A percentile compares a stretch with the other conserved stretches of the same genome.
These are phyloP conservation scores for Apodemus agrarius DNA, from an alignment of 2,797 vertebrate genomes.

Conservation along the genomic window DNA sequence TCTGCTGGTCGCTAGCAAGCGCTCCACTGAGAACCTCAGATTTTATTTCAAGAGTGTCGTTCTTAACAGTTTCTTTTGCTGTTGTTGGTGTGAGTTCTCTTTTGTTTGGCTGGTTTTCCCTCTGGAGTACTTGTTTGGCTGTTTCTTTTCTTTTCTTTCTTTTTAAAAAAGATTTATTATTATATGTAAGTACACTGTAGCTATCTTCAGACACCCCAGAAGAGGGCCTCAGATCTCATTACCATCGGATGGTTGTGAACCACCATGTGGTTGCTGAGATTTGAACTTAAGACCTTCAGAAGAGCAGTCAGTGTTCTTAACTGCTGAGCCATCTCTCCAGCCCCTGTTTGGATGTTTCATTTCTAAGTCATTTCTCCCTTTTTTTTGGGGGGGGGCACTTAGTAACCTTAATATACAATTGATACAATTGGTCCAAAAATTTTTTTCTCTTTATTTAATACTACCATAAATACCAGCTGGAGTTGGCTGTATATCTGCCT, in stretches of 20 bases:
- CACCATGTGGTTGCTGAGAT: too few species aligned
- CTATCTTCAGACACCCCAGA: too few species aligned
- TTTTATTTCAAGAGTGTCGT: background rate
- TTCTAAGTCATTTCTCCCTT: background rate
- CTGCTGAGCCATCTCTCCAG: too few species aligned
- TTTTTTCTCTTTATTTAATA: background rate
- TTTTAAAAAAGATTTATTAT: too few species aligned
- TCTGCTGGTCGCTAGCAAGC: background rate
- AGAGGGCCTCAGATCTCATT: too few species aligned
- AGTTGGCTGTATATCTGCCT: conserved; percentile 76
- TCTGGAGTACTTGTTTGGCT: background rate
- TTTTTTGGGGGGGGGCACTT: background rate
- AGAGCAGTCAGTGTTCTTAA: too few species aligned
- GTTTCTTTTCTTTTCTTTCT: background rate
- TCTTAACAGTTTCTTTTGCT: background rate
- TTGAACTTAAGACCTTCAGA: too few species aligned
- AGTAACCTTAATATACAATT: conserved; percentile 2
- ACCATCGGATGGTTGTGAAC: too few species aligned
- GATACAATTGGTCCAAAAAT: conserved; percentile 51
- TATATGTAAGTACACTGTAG: too few species aligned
- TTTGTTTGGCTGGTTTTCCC: background rate
- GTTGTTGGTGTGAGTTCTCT: background rate
- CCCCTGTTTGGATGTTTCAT: background rate
- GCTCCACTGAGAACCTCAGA: background rate
- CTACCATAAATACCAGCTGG: conserved; percentile 74